A percentile compares a stretch with the other conserved stretches of the same genome.
phyloP scores from a whole-genome alignment of 2,113 vertebrate species.

The Redunca redunca region DNA sequence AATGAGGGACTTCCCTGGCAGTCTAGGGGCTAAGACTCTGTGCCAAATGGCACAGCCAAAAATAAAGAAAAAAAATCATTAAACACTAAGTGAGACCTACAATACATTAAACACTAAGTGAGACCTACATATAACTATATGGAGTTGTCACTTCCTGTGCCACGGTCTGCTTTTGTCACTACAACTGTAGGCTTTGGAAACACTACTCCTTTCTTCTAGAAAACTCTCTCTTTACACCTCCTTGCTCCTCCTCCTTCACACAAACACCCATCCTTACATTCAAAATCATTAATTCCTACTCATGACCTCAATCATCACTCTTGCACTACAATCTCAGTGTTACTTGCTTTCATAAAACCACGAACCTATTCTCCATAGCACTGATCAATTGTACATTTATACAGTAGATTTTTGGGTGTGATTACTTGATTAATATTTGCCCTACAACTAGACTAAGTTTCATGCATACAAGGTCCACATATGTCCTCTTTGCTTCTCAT shows the following conservation, averaged over 20 bases:
- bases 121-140: not conserved
- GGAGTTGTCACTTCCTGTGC: not conserved
- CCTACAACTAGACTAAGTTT: not conserved
- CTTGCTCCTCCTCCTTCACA: not conserved
- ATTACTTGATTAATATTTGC: not conserved
- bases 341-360: not conserved
- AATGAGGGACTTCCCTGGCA: not conserved
- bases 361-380: not conserved
- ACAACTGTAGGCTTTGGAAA: too few relatives aligned
- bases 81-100: not conserved
- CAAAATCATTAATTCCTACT: not conserved
- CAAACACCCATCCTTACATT: not conserved
- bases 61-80: not conserved
- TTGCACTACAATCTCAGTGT: not conserved
- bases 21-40: not conserved
- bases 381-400: not conserved
- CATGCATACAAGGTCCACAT: not conserved
- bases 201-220: not conserved
- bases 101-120: not conserved
- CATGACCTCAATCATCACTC: not conserved
- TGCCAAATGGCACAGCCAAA: not conserved
- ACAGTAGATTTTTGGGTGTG: not conserved
- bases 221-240: not conserved
- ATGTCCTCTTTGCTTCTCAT: not conserved
- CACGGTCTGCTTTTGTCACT: not conserved